These are phyloP conservation scores for Thinocorus orbignyianus DNA, from an alignment of 2,113 vertebrate species.

Conservation along the genomic window DNA sequence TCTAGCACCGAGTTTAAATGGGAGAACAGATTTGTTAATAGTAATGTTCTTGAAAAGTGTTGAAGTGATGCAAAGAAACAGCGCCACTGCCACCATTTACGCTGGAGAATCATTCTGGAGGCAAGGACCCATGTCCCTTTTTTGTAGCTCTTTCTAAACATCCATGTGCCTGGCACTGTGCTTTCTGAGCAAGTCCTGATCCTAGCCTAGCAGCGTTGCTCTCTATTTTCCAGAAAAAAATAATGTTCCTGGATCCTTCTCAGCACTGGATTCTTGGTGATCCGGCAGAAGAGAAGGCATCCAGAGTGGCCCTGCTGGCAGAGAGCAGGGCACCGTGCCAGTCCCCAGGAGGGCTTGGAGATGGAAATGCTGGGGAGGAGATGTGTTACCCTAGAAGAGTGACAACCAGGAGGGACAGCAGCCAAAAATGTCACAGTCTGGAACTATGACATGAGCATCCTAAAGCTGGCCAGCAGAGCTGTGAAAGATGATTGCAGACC, in stretches of 20 bases:
- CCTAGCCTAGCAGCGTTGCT: background rate
- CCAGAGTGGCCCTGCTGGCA: fast-evolving
- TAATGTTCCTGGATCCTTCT: too few species aligned
- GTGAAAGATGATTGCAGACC: fast-evolving
- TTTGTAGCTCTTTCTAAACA: background rate
- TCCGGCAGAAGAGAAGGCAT: background rate
- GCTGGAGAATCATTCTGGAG: background rate
- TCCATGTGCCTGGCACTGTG: fast-evolving
- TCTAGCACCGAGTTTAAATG: background rate
- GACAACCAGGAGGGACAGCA: fast-evolving
- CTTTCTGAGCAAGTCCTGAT: background rate
- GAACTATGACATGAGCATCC: background rate
- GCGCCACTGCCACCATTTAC: background rate
- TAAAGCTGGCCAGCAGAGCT: background rate
- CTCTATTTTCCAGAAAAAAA: background rate
- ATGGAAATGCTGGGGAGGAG: fast-evolving
- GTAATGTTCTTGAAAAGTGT: background rate
- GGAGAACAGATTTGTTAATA: background rate
- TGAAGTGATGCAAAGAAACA: background rate
- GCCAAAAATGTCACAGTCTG: fast-evolving
- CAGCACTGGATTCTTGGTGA: fast-evolving
- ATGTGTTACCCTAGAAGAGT: fast-evolving
- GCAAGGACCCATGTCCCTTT: background rate
- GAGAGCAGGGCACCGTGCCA: fast-evolving
- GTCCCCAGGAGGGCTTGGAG: background rate